A percentile compares a stretch with the other conserved stretches of the same genome.
Evolutionary conservation across 2,113 vertebrate species (phyloP).

Genomic region (Apeltes quadracus): DNA sequence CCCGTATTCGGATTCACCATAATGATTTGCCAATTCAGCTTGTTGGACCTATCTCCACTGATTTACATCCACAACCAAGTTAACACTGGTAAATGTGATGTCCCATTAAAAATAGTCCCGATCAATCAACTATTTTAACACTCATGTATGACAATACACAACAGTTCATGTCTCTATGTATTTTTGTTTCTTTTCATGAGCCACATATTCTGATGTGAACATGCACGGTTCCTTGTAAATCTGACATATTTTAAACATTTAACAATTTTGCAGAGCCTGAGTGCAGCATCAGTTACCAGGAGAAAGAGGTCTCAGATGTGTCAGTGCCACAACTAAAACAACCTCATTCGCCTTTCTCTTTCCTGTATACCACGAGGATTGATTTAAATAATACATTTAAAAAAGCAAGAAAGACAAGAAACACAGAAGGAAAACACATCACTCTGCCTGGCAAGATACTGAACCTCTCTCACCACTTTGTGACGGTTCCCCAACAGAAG

Average conservation of each 20-base stretch:
- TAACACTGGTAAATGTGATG: neutral
- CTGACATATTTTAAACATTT: constrained; percentile 49
- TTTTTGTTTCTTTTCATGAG: constrained; percentile 4
- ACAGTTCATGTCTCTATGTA: neutral
- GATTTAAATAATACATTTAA: constrained; percentile 5
- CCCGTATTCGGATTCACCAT: neutral
- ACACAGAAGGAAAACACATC: constrained; percentile 23
- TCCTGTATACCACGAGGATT: neutral
- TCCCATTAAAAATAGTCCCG: neutral
- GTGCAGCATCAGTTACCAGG: constrained; percentile 11
- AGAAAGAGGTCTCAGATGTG: constrained; percentile 7
- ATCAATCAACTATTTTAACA: neutral
- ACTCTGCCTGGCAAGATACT: constrained; percentile 50
- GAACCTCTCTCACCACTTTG: constrained; percentile 50
- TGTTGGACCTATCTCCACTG: neutral
- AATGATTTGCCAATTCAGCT: neutral
- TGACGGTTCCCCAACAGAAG: constrained; percentile 66
- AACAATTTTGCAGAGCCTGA: constrained; percentile 29
- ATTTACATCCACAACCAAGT: constrained; percentile 28
- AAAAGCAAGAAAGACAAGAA: constrained; percentile 10
- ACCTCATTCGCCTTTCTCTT: constrained; percentile 9
- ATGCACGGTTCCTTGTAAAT: constrained; percentile 1
- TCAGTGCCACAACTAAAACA: neutral
- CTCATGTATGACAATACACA: neutral
- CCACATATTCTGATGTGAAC: constrained; percentile 26